Evolutionary conservation across 2,797 vertebrate species (phyloP).

Genomic region (Heteromormyrus szaboi): DNA sequence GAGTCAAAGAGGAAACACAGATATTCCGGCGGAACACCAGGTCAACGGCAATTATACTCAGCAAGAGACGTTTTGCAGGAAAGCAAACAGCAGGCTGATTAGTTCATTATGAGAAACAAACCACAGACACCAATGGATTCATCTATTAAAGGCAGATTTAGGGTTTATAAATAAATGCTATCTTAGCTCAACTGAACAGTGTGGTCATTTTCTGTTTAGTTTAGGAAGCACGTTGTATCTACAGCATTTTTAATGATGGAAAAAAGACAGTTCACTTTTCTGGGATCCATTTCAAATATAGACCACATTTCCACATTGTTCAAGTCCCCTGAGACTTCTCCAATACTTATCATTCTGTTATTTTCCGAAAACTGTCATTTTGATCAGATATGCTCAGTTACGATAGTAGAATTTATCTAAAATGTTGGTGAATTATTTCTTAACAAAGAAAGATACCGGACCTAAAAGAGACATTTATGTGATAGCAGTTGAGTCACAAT

Average conservation of each 20-base stretch:
- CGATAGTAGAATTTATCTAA: not conserved
- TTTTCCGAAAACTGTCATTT: not conserved
- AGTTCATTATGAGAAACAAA: conserved; percentile 26
- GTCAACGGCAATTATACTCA: conserved; percentile 43
- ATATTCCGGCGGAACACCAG: conserved; percentile 44
- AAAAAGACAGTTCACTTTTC: not conserved
- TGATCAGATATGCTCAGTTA: not conserved
- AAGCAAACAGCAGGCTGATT: conserved; percentile 36
- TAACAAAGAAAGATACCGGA: not conserved
- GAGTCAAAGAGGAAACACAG: conserved; percentile 36
- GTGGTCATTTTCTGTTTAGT: not conserved
- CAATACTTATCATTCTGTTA: not conserved
- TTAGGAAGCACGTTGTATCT: not conserved
- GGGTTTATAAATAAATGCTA: not conserved
- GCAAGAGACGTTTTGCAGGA: conserved; percentile 40
- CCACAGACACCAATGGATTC: conserved; percentile 13
- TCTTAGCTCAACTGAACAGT: not conserved
- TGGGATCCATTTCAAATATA: not conserved
- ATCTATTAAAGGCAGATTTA: not conserved
- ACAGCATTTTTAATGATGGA: not conserved
- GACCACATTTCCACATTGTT: not conserved
- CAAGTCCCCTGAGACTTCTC: not conserved
- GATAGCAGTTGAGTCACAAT: not conserved
- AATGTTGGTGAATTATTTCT: not conserved
- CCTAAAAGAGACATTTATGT: not conserved